These are phyloP conservation scores for Climacteris rufus DNA, from an alignment of 2,113 vertebrate genomes.

Conservation along the genomic window DNA sequence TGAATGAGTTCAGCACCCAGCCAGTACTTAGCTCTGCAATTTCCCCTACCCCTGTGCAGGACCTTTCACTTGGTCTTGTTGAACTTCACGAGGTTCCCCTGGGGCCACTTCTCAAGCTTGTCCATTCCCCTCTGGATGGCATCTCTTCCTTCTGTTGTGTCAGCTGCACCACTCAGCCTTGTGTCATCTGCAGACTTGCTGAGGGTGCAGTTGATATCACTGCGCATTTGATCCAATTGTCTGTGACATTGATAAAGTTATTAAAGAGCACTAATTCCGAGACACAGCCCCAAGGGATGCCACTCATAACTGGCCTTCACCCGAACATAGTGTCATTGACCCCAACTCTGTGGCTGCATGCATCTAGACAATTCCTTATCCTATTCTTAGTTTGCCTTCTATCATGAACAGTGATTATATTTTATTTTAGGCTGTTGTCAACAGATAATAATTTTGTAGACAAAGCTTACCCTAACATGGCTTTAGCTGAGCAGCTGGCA, in stretches of 20 bases:
- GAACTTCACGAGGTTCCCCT: neutral
- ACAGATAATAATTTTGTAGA: neutral
- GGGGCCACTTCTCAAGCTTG: neutral
- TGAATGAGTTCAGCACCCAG: neutral
- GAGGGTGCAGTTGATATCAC: neutral
- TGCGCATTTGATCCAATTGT: neutral
- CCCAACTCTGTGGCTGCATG: neutral
- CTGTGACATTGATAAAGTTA: neutral
- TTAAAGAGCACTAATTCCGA: neutral
- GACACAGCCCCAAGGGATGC: rapidly evolving
- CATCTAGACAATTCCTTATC: neutral
- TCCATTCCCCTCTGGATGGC: neutral
- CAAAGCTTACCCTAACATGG: neutral
- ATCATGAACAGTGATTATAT: neutral
- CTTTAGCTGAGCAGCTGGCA: neutral
- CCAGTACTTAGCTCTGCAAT: neutral
- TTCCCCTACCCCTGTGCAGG: neutral
- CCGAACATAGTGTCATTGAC: too few relatives aligned
- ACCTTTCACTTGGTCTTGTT: neutral
- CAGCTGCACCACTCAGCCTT: neutral
- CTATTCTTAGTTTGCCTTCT: neutral
- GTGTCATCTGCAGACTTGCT: neutral
- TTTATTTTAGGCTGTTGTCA: neutral
- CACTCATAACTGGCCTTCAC: neutral
- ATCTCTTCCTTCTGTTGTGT: neutral